Percentiles rank a stretch among this genome's conserved stretches.
Conservation (phyloP, 2,797 vertebrate genomes). For the Todus mexicanus region DNA sequence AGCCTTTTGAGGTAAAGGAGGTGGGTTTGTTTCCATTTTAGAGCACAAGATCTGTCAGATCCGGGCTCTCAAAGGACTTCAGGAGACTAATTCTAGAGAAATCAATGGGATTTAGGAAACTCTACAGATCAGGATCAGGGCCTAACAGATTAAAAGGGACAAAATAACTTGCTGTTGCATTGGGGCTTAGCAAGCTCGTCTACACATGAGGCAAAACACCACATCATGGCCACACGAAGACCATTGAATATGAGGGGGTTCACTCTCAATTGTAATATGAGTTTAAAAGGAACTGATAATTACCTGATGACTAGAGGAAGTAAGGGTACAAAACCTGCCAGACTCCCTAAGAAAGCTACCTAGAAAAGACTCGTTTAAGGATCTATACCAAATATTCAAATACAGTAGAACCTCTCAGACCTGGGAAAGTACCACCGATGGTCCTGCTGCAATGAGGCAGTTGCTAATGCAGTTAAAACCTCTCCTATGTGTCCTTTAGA, state of each 20-base stretch:
- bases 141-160: slow-evolving; percentile 3
- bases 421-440: not conserved
- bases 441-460: not conserved
- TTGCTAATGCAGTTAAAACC: not conserved
- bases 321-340: not conserved
- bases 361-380: not conserved
- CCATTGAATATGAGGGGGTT: not conserved
- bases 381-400: not conserved
- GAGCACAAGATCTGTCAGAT: not conserved
- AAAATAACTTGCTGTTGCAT: not conserved
- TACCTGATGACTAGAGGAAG: not conserved
- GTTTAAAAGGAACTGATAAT: not conserved
- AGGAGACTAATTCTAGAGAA: slow-evolving; percentile 36
- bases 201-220: accelerated
- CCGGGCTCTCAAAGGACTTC: not conserved
- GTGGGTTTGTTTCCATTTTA: not conserved
- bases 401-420: not conserved
- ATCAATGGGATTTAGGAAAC: slow-evolving; percentile 51
- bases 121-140: slow-evolving; percentile 31
- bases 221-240: not conserved
- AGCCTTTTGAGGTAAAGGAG: not conserved
- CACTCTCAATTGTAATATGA: accelerated
- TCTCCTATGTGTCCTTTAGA: not conserved
- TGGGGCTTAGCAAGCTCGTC: not conserved
- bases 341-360: not conserved